These are phyloP conservation scores for Pavo muticus DNA, from an alignment of 2,113 vertebrate genomes.

Conservation along the genomic window DNA sequence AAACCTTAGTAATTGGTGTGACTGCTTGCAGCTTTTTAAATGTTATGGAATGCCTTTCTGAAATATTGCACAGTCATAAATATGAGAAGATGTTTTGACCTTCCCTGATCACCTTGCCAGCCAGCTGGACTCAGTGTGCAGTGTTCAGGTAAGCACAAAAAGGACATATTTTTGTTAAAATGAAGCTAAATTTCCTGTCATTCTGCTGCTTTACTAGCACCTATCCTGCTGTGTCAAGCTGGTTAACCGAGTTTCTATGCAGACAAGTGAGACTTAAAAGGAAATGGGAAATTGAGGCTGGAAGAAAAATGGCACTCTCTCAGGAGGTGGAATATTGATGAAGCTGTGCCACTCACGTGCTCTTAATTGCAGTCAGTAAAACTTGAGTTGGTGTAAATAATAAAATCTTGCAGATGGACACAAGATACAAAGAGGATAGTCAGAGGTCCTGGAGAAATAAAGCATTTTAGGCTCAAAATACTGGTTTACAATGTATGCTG, in stretches of 20 bases:
- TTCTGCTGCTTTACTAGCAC: background rate
- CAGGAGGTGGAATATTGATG: background rate
- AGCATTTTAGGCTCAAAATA: background rate
- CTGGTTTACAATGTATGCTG: background rate
- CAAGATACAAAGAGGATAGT: background rate
- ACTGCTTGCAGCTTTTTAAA: background rate
- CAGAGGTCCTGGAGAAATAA: background rate
- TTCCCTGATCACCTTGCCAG: accelerated
- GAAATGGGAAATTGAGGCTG: background rate
- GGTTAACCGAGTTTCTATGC: background rate
- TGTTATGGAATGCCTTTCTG: background rate
- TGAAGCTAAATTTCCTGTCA: background rate
- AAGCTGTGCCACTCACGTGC: background rate
- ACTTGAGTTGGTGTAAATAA: background rate
- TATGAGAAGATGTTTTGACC: background rate
- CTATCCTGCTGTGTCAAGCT: background rate
- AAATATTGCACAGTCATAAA: background rate
- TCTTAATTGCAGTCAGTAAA: background rate
- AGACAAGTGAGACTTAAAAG: background rate
- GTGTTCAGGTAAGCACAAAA: background rate
- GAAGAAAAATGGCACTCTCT: background rate
- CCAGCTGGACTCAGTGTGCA: background rate
- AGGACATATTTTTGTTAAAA: background rate
- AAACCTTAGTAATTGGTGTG: background rate
- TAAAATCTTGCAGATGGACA: background rate